Conservation (phyloP, 1,140 invertebrate genomes). For the Grapholita molesta region DNA sequence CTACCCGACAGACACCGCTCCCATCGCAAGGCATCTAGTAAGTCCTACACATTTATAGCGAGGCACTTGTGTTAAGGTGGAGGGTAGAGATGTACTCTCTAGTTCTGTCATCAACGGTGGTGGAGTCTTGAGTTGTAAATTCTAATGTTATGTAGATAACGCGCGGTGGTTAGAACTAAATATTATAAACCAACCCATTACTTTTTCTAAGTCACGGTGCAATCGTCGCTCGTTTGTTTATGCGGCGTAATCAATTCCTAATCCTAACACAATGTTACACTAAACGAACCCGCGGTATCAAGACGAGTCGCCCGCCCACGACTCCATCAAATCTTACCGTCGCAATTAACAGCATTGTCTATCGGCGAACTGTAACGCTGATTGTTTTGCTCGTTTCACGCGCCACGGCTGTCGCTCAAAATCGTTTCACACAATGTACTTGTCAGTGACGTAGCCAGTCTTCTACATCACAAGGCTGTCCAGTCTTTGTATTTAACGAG, state of each 20-base stretch:
- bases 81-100: conserved; percentile 11
- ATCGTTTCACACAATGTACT: background rate
- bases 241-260: conserved; percentile 9
- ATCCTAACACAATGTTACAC: conserved; percentile 13
- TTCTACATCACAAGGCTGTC: conserved; percentile 17
- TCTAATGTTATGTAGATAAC: background rate
- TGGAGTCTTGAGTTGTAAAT: conserved; percentile 5
- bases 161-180: background rate
- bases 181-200: background rate
- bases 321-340: conserved; percentile 18
- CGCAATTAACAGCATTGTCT: conserved; percentile 44
- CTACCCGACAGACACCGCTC: conserved; percentile 63
- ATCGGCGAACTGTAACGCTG: conserved; percentile 27
- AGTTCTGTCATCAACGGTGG: background rate
- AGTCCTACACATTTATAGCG: conserved; percentile 45
- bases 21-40: conserved; percentile 77
- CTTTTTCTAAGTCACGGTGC: background rate
- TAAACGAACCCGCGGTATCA: conserved; percentile 21
- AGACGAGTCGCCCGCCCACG: conserved; percentile 31
- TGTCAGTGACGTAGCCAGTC: background rate
- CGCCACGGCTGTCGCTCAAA: conserved; percentile 5
- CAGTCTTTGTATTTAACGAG: conserved; percentile 24
- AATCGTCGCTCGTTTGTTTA: background rate
- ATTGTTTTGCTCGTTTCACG: conserved; percentile 27
- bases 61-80: conserved; percentile 23